Evolutionary conservation across 1,140 invertebrate species (phyloP).

Genomic region (Microplitis demolitor): DNA sequence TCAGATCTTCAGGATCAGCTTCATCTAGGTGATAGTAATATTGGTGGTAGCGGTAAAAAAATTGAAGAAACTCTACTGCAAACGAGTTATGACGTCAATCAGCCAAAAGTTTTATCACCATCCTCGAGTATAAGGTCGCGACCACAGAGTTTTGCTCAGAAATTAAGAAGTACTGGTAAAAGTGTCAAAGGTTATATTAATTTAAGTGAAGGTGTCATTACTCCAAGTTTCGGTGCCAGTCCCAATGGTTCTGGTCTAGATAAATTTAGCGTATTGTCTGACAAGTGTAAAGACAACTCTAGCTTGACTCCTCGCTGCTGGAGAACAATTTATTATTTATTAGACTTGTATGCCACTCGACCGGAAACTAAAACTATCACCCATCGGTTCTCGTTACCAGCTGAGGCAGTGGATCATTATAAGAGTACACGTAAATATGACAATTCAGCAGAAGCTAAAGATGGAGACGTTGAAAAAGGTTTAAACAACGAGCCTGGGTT

Average conservation of each 20-base stretch:
- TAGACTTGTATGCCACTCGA: slow-evolving; percentile 92
- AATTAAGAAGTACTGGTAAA: slow-evolving; percentile 81
- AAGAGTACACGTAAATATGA: slow-evolving; percentile 51
- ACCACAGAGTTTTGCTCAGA: slow-evolving; percentile 86
- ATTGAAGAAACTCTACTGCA: slow-evolving; percentile 60
- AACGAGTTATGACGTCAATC: slow-evolving; percentile 51
- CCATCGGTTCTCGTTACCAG: slow-evolving; percentile 61
- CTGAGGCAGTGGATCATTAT: slow-evolving; percentile 50
- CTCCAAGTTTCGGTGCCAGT: slow-evolving; percentile 70
- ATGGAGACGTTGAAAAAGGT: slow-evolving; percentile 59
- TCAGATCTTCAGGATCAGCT: slow-evolving; percentile 70
- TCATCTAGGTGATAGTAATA: slow-evolving; percentile 28
- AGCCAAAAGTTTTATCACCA: slow-evolving; percentile 62
- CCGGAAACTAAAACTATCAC: slow-evolving; percentile 91
- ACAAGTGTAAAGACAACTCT: slow-evolving; percentile 58
- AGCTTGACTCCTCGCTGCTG: slow-evolving; percentile 81
- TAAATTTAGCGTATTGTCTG: slow-evolving; percentile 61
- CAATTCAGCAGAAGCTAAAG: slow-evolving; percentile 47
- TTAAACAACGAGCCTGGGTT: slow-evolving; percentile 53
- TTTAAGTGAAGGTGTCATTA: slow-evolving; percentile 72
- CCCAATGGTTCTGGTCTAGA: slow-evolving; percentile 66
- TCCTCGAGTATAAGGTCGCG: slow-evolving; percentile 69
- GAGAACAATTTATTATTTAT: slow-evolving; percentile 90
- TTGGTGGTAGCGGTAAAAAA: slow-evolving; percentile 40
- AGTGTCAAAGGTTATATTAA: slow-evolving; percentile 80